These are phyloP conservation scores for Psammodynastes pulverulentus DNA, from an alignment of 2,113 vertebrate species.

Conservation along the genomic window DNA sequence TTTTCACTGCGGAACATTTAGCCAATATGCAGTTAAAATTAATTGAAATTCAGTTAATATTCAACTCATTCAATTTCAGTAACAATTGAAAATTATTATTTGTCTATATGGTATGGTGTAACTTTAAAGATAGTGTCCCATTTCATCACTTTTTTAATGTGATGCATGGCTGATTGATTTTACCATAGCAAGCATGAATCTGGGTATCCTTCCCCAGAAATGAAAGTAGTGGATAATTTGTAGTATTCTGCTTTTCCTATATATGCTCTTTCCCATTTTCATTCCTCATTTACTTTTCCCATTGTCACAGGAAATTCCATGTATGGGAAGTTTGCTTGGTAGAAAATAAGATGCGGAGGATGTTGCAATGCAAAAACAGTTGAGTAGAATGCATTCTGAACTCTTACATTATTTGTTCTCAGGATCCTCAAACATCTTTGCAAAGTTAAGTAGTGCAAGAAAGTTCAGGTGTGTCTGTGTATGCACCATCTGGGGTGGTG, in stretches of 20 bases:
- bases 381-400: background rate
- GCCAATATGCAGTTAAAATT: background rate
- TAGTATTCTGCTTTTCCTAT: background rate
- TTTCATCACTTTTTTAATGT: conserved; percentile 2
- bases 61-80: background rate
- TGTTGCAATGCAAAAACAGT: background rate
- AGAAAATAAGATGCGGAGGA: background rate
- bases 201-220: background rate
- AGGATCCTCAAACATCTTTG: background rate
- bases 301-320: background rate
- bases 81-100: background rate
- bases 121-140: background rate
- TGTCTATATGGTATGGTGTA: background rate
- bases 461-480: background rate
- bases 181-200: background rate
- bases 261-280: background rate
- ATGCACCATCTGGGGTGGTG: background rate
- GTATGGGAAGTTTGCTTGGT: background rate
- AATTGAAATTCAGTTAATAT: background rate
- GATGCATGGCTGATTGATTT: background rate
- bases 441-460: background rate
- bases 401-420: background rate
- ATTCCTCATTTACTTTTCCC: background rate
- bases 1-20: background rate
- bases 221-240: background rate